phyloP scores from a whole-genome alignment of 2,113 vertebrate genomes.

The Phylloscopus trochilus region DNA sequence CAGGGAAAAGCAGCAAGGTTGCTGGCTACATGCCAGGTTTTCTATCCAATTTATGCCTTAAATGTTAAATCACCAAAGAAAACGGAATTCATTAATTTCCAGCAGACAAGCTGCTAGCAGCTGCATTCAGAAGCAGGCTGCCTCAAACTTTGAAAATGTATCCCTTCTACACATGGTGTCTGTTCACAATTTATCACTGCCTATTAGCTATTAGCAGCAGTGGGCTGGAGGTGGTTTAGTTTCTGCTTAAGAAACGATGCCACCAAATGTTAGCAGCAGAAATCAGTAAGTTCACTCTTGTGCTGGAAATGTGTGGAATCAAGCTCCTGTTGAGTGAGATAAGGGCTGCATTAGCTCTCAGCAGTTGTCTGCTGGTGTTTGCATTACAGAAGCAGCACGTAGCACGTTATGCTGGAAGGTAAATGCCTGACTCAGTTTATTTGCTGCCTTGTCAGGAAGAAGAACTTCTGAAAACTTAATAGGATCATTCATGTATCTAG shows the following conservation, averaged over 20 bases:
- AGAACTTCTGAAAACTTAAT: constrained; percentile 36
- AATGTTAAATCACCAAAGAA: background rate
- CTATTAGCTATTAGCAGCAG: background rate
- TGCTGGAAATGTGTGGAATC: constrained; percentile 33
- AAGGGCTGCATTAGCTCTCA: constrained; percentile 46
- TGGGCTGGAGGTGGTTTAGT: background rate
- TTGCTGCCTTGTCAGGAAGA: constrained; percentile 40
- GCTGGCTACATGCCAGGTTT: background rate
- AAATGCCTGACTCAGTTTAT: constrained; percentile 44
- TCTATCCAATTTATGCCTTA: background rate
- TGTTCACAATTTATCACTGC: background rate
- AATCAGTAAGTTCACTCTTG: background rate
- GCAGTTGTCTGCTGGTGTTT: constrained; percentile 40
- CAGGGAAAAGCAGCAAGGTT: background rate
- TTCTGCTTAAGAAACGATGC: constrained; percentile 26
- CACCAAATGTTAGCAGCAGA: constrained; percentile 40
- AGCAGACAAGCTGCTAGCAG: background rate
- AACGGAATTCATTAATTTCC: background rate
- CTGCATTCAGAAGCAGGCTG: background rate
- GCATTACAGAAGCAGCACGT: constrained; percentile 30
- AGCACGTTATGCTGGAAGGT: constrained; percentile 16
- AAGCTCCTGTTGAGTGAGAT: constrained; percentile 43
- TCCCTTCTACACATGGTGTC: background rate
- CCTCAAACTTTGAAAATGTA: background rate
- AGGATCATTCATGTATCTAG: background rate